Evolutionary conservation across 64 coral and sea anemone species (phyloP), one percentile per base, ranked within the genome.

Genomic region (Stylophora pistillata): DNA sequence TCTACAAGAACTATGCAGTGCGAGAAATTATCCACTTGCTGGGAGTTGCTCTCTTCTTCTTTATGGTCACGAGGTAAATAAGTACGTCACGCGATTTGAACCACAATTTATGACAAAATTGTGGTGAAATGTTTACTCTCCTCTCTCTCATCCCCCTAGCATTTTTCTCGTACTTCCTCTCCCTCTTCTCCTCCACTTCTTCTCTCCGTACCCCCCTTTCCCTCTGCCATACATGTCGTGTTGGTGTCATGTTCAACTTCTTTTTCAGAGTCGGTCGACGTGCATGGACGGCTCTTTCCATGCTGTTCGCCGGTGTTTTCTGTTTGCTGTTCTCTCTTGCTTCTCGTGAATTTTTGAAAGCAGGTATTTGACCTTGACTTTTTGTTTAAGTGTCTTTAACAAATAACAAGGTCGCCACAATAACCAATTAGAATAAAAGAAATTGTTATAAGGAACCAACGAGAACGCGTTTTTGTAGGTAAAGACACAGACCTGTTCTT

Each of bases 1-100:
- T 93, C 32, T 96, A 90, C 15, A 27, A 58, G 23, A 96, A 96
- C 16, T 93, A 89, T 73, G 90, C 87, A 2, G 61, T 96, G 18
- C 78, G 94, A 15, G 91, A 93, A 37, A 30, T 93, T 5, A 79
- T 96, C 34, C 93, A 81, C 72, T 9, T 96, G 21, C 60, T 89
- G 2, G 87, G 72, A 33, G 87, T 87, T 32, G n/a, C 56, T 21
- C 17, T 74, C 54, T 79, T 85, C 73, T 71, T 92, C 31, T 53
- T 93, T 2, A 53, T 96, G 14, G 91, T 86, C 60, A 90, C 91
- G 5, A 87, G 94, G 94, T 96, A 68, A 23, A 56, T 74, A 37
- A 15, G 18, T 14, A 56, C 0, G 74, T 76, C 30, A 15, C 52
- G 32, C 14, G 13, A 30, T 76, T 74, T 6, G 15, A 79, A n/a